These are phyloP conservation scores for Atractosteus spatula DNA, from an alignment of 2,113 vertebrate genomes.

Conservation along the genomic window DNA sequence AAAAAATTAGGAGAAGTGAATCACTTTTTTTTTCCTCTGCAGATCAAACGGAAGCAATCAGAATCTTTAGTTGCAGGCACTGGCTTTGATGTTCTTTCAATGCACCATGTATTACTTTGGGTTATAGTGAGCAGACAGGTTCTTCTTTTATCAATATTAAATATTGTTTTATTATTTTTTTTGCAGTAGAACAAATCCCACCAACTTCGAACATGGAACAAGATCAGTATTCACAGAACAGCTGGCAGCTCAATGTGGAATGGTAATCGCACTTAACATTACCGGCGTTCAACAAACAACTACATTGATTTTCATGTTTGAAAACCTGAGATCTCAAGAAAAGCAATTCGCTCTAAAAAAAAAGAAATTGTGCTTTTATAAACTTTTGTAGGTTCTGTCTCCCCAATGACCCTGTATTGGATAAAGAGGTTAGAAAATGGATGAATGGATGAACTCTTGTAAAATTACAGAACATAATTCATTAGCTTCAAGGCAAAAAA, in stretches of 20 bases:
- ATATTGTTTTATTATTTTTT: conserved; percentile 24
- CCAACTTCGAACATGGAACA: conserved; percentile 33
- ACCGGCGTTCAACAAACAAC: neutral
- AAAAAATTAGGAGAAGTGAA: conserved; percentile 44
- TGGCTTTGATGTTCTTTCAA: conserved; percentile 64
- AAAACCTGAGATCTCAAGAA: neutral
- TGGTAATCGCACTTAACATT: neutral
- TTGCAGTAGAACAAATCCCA: conserved; percentile 18
- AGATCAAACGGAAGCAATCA: conserved; percentile 72
- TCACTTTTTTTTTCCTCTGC: conserved; percentile 34
- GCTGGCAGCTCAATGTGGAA: neutral
- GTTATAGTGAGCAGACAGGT: conserved; percentile 37
- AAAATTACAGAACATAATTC: too few relatives aligned
- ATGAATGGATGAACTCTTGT: too few relatives aligned
- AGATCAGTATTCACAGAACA: neutral
- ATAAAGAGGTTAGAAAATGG: too few relatives aligned
- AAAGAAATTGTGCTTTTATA: too few relatives aligned
- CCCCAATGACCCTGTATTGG: too few relatives aligned
- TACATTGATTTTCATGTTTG: neutral
- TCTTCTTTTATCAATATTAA: conserved; percentile 21
- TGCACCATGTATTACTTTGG: conserved; percentile 40
- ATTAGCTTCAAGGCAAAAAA: too few relatives aligned
- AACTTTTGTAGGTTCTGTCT: too few relatives aligned
- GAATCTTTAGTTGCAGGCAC: conserved; percentile 53
- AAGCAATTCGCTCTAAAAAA: too few relatives aligned